Percentiles rank a stretch among this genome's conserved stretches.
Evolutionary conservation across 2,113 vertebrate genomes (phyloP).

Genomic region (Cyprinodon brontotheroides): DNA sequence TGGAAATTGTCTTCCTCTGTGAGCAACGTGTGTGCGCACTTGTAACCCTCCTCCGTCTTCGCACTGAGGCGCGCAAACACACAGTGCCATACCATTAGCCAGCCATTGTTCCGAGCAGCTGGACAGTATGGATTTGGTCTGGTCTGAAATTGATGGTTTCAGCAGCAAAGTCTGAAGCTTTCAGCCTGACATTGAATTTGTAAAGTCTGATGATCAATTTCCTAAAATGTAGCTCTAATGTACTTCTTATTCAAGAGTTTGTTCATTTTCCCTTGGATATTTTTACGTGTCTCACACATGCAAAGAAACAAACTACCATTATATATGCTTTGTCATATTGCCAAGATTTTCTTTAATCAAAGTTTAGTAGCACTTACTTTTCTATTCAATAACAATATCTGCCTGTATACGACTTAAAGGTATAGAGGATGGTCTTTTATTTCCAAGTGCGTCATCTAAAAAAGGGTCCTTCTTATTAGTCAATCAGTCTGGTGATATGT

Average conservation of each 20-base stretch:
- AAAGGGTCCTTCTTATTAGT: no score
- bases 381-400: no score
- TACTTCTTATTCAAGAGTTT: not conserved
- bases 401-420: no score
- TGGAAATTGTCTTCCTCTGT: conserved; percentile 54
- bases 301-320: no score
- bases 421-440: no score
- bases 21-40: conserved; percentile 11
- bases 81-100: conserved; percentile 10
- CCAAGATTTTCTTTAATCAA: no score
- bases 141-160: conserved; percentile 13
- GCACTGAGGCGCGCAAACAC: not conserved
- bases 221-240: not conserved
- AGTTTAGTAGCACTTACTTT: no score
- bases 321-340: no score
- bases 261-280: not conserved
- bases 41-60: not conserved
- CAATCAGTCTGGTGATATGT: no score
- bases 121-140: conserved; percentile 15
- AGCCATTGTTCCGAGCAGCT: conserved; percentile 48
- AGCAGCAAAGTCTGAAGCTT: not conserved
- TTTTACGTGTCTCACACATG: not conserved
- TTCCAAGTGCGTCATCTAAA: no score
- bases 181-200: not conserved
- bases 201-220: not conserved